Evolutionary conservation across 2,888 invertebrate species (phyloP), one percentile per base, ranked within the genome.

Genomic region (Drosophila melanosoma): DNA sequence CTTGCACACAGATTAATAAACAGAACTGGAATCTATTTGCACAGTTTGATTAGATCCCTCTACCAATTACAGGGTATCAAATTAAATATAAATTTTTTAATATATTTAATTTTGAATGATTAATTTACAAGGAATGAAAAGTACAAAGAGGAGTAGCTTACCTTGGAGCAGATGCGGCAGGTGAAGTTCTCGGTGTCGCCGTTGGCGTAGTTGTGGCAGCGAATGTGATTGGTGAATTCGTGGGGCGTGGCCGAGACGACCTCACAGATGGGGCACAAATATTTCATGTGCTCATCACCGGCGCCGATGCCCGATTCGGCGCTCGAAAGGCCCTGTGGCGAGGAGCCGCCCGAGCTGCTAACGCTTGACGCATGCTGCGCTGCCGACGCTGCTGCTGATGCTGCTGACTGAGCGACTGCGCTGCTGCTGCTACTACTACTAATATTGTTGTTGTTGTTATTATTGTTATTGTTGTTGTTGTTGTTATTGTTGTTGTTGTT

Each of bases 141-240:
- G 32, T 42, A 1, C 20, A 20, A 5, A n/a, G 8, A 40, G n/a
- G 15, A 1, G 8, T 2, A 6, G 79, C 91, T 91, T 80, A 93
- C 93, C 93, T 93, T 93, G 68, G 92, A 92, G 89, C 93, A 93
- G 74, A 93, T 93, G 74, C 92, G 92, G 83, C 93, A 93, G 71
- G 93, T 93, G 80, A 92, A 93, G 79, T 93, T 93, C 81, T 93
- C 93, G 32, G 92, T 92, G 79, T 93, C 93, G 64, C 94, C 94
- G 56, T 93, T 92, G 83, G 94, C 94, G 90, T 94, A 94, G 91
- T 95, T 95, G 93, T 95, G 95, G 79, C 94, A 94, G 66, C 96
- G 94, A 72, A 96, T 95, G 92, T 96, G 96, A 73, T 95, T 93
- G 35, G 96, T 96, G 88, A 96, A 95, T 67, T 96, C 95, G 89